Evolutionary conservation across 2,797 vertebrate genomes (phyloP), one percentile per base, ranked within the genome.

Genomic region (Leptoclinus maculatus): DNA sequence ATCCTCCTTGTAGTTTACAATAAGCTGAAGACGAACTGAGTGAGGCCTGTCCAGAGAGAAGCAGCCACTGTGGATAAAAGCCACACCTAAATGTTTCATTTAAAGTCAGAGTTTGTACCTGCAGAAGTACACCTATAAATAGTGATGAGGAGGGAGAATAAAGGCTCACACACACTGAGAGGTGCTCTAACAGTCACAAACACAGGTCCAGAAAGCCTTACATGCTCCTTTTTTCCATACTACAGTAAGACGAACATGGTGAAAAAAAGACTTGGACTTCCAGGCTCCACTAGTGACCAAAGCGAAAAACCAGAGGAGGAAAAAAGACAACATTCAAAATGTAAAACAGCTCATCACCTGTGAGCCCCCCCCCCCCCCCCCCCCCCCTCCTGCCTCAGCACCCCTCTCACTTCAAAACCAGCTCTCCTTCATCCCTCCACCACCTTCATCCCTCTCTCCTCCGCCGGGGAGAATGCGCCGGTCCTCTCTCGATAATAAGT

Each of bases 401-500:
- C 27, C 71, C 43, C 76, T 74, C 74, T 77, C 77, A 82, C 79
- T 88, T 83, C 59, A 80, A 53, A 84, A 83, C 51, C 81, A 38
- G 17, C 66, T 71, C 67, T 72, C 54, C 62, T 83, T 78, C 63
- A 87, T 84, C 71, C 80, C 76, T 88, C 74, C 76, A 85, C 81
- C 85, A 73, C 70, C 67, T 85, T 84, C 83, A 84, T 78, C 77
- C 75, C 76, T 62, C 80, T 76, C 80, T 81, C 82, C 78, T 71
- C 75, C 19, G 10, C 79, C 76, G 87, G 80, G 87, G 80, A 89
- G 88, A 86, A 93, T 92, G 91, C 88, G 86, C 90, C 89, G 49
- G 67, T 59, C 77, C 81, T 83, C 73, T 66, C 86, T 90, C 86
- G 85, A 91, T 93, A 93, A 94, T 92, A 94, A 93, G 92, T 93